These are phyloP conservation scores for Odontocerum albicorne DNA, from an alignment of 2,888 invertebrate genomes.

Conservation along the genomic window DNA sequence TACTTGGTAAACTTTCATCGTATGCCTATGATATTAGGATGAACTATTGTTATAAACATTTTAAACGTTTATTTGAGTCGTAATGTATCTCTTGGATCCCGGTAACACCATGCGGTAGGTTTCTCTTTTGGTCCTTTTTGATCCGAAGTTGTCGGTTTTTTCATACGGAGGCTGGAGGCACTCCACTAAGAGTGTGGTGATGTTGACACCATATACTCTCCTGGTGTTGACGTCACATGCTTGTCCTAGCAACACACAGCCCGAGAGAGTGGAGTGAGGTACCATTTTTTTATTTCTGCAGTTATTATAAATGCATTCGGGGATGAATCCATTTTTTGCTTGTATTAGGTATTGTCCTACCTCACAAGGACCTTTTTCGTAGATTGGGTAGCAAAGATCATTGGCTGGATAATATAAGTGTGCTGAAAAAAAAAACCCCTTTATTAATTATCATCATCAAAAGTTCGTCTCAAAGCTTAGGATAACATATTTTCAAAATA, in stretches of 20 bases:
- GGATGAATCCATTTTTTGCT: conserved; percentile 52
- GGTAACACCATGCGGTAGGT: too few relatives aligned
- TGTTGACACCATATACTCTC: conserved; percentile 61
- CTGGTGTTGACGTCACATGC: conserved; percentile 50
- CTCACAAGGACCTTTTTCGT: conserved; percentile 65
- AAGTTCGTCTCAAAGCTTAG: background rate
- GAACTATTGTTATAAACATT: too few relatives aligned
- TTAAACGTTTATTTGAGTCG: too few relatives aligned
- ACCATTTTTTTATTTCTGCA: conserved; percentile 53
- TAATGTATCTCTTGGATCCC: too few relatives aligned
- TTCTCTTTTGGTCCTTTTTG: too few relatives aligned
- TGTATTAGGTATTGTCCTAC: conserved; percentile 59
- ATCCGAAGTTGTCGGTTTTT: background rate
- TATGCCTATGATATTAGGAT: too few relatives aligned
- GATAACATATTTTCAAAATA: background rate
- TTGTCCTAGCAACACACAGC: conserved; percentile 42
- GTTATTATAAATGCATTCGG: conserved; percentile 63
- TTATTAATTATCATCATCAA: too few relatives aligned
- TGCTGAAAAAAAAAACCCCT: conserved; percentile 46
- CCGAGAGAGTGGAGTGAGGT: background rate
- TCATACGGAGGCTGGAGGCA: conserved; percentile 49
- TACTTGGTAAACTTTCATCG: too few relatives aligned
- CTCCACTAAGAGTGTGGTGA: conserved; percentile 58
- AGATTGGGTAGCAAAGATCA: conserved; percentile 65
- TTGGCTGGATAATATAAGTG: conserved; percentile 62